Evolutionary conservation across 2,113 vertebrate genomes (phyloP), one percentile per base, ranked within the genome.

Genomic region (Daubentonia madagascariensis): DNA sequence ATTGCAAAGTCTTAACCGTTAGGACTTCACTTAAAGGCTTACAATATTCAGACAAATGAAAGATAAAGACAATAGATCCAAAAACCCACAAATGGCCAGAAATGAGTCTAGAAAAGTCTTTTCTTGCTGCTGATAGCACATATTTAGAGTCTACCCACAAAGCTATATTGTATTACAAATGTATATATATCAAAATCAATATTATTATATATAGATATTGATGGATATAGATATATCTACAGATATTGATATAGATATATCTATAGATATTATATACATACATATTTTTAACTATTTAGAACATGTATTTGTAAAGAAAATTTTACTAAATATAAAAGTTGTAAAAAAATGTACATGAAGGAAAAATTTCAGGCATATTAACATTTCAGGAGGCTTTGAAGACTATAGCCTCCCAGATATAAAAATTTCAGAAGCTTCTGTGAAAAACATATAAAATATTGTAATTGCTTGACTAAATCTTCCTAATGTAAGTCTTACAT

Each of bases 311-410:
- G 32, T 80, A 81, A 20, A 83, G 17, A 37, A 85, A 28, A 89
- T 73, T 76, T 86, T 70, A 84, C 72, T 54, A 83, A 80, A 72
- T 40, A 92, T 32, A 80, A 52, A 35, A 90, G 17, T 81, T 30
- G 93, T 52, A 76, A 67, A 43, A 91, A 81, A 10, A 95, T 84
- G 72, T 81, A 89, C 83, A 76, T 54, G 84, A 96, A 65, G 37
- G 45, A 95, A 91, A 75, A 45, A 68, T 18, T 72, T 43, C 22
- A 91, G 25, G 54, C 7, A 83, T 84, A 84, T 54, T 95, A 94
- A 96, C 12, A 89, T 89, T 94, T 92, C 59, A 92, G 57, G 48
- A 95, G 43, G 7, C 87, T 59, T 84, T 75, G 25, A 96, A 85
- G 23, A 89, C 25, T 70, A 91, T 1, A 78, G 32, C 16, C 18